These are phyloP conservation scores for Cheirogaleus medius DNA, from an alignment of 2,113 vertebrate species.

Conservation along the genomic window DNA sequence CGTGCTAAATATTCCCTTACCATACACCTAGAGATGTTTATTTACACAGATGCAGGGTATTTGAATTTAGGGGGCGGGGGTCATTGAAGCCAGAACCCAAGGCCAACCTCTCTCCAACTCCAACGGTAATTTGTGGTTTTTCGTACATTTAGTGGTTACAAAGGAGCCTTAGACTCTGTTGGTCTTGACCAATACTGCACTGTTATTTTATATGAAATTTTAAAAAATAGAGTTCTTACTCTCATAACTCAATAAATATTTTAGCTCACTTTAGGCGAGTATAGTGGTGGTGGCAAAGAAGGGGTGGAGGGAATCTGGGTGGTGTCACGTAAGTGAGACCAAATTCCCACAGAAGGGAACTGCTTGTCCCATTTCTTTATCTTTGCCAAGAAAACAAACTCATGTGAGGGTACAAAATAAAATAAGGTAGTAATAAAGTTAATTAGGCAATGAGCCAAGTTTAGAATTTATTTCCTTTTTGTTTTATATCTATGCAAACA, in stretches of 20 bases:
- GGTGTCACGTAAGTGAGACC: constrained; percentile 55
- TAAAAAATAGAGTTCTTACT: constrained; percentile 82
- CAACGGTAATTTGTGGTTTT: constrained; percentile 96
- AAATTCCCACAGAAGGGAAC: constrained; percentile 31
- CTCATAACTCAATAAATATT: constrained; percentile 84
- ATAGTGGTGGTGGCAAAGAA: constrained; percentile 41
- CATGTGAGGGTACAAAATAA: constrained; percentile 24
- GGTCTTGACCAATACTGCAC: constrained; percentile 84
- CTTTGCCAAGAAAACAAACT: constrained; percentile 51
- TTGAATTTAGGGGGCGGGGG: constrained; percentile 78
- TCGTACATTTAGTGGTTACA: constrained; percentile 91
- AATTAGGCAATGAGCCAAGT: background rate
- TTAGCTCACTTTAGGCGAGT: constrained; percentile 78
- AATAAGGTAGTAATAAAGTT: constrained; percentile 49
- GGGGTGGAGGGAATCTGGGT: constrained; percentile 51
- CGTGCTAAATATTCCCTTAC: constrained; percentile 79
- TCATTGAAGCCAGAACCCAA: constrained; percentile 84
- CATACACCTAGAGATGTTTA: constrained; percentile 84
- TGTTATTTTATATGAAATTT: constrained; percentile 83
- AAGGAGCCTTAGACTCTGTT: constrained; percentile 91
- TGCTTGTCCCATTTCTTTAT: constrained; percentile 45
- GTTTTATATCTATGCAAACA: background rate
- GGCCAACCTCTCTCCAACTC: constrained; percentile 88
- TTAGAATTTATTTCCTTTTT: background rate
- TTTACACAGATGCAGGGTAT: constrained; percentile 91